Conservation (phyloP, 2,888 invertebrate genomes). For the Drosophila macrospina region DNA sequence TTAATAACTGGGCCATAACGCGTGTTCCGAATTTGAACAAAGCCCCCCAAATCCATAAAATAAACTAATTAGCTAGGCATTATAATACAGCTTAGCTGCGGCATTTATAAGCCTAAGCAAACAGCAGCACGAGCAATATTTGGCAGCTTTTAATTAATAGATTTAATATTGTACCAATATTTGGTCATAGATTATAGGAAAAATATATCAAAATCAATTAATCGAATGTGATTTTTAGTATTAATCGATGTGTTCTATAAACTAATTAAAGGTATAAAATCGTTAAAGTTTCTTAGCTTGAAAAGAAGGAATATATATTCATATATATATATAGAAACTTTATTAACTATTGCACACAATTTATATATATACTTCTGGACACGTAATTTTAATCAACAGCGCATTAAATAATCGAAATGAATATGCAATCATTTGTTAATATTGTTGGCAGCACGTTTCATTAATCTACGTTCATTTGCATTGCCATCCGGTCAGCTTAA, state of each 20-base stretch:
- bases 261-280: too few relatives aligned
- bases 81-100: slow-evolving; percentile 38
- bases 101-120: slow-evolving; percentile 36
- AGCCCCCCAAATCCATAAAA: slow-evolving; percentile 36
- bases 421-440: slow-evolving; percentile 29
- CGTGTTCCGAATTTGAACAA: slow-evolving; percentile 23
- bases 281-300: too few relatives aligned
- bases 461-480: slow-evolving; percentile 33
- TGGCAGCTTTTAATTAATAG: slow-evolving; percentile 22
- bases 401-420: slow-evolving; percentile 15
- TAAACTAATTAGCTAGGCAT: slow-evolving; percentile 68
- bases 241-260: too few relatives aligned
- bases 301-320: too few relatives aligned
- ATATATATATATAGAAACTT: too few relatives aligned
- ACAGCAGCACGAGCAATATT: slow-evolving; percentile 10
- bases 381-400: neutral
- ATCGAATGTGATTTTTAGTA: neutral
- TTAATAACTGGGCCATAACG: slow-evolving; percentile 53
- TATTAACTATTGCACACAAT: neutral
- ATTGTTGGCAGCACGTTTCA: slow-evolving; percentile 28
- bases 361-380: neutral
- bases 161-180: slow-evolving; percentile 4
- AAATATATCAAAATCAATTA: neutral
- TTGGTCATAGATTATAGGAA: neutral
- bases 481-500: slow-evolving; percentile 24